Base-by-base conservation (phyloP, 2,797 vertebrate genomes). In the Halcyon badia region DNA sequence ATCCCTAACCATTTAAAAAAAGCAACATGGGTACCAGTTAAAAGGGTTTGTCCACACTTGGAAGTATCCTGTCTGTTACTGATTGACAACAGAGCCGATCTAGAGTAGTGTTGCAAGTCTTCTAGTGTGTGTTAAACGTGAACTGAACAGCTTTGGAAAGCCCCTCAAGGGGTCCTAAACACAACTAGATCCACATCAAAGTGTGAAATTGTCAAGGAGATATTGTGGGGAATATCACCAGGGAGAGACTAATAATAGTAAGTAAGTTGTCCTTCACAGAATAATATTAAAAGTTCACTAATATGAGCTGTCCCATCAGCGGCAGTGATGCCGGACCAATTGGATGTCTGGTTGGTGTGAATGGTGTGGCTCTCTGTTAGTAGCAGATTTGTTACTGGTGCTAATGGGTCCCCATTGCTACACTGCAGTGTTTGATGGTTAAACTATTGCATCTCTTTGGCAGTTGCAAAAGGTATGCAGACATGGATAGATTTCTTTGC, bases 121-220 rank as follows among this genome's bases (percentile, higher is more conserved):
- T 39, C 41, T 49, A 64, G 14, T 0, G 0, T 0, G 0, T 41
- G 39, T 37, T 56, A 3, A 11, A 57, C 31, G 33, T 33, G 52
- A 92, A 20, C 31, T 14, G 31, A 35, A 30, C 20, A 64, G 30
- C 33, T 87, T 69, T 65, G 52, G 37, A 41, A 71, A 83, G 49
- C 18, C 24, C 49, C 31, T 15, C 6, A 57, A 58, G 49, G 61
- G 41, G 31, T 80, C 49, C 68, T 46, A 9, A 54, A 35, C 31
- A 64, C 69, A 89, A 24, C 16, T 44, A 60, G 58, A 52, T 57
- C 14, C 42, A 21, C 17, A 35, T 69, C 16, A 26, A 6, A 3
- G 42, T 17, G 42, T 69, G 44, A 75, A 52, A 76, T 49, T 62
- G 39, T 42, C 42, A 30, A 9, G 28, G 33, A 65, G 52, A 62